phyloP scores from a whole-genome alignment of 2,888 invertebrate species.

The Drosophila melanosoma region DNA sequence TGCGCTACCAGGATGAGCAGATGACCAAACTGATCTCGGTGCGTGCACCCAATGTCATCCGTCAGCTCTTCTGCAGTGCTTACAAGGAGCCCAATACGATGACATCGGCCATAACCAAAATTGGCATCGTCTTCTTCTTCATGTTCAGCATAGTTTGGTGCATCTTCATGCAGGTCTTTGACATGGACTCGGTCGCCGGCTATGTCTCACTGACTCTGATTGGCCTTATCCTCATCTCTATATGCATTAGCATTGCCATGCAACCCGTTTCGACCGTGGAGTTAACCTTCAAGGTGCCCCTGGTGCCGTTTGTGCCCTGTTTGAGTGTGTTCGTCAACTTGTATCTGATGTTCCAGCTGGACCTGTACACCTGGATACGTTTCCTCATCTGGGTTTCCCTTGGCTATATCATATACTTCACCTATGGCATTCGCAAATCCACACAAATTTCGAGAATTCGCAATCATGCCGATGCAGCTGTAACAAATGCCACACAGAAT shows the following conservation, averaged over 20 bases:
- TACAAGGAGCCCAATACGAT: conserved; percentile 88
- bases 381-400: conserved; percentile 93
- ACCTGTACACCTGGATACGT: conserved; percentile 94
- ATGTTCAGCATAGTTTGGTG: conserved; percentile 84
- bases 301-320: conserved; percentile 93
- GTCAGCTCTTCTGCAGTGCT: conserved; percentile 88
- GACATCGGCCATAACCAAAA: conserved; percentile 89
- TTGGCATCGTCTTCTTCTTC: conserved; percentile 87
- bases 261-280: conserved; percentile 88
- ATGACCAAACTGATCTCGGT: conserved; percentile 82
- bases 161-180: conserved; percentile 67
- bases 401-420: conserved; percentile 94
- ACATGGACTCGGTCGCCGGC: conserved; percentile 66
- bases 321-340: conserved; percentile 94
- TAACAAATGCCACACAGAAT: conserved; percentile 49
- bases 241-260: conserved; percentile 88
- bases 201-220: conserved; percentile 85
- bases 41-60: conserved; percentile 83
- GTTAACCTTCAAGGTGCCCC: conserved; percentile 92
- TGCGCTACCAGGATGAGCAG: conserved; percentile 88
- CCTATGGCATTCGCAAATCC: conserved; percentile 93
- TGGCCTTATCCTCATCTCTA: conserved; percentile 86
- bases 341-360: conserved; percentile 95
- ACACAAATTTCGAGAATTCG: conserved; percentile 86
- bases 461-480: conserved; percentile 72